Evolutionary conservation across 2,888 invertebrate genomes (phyloP).

Genomic region (Caenorhabditis wallacei): DNA sequence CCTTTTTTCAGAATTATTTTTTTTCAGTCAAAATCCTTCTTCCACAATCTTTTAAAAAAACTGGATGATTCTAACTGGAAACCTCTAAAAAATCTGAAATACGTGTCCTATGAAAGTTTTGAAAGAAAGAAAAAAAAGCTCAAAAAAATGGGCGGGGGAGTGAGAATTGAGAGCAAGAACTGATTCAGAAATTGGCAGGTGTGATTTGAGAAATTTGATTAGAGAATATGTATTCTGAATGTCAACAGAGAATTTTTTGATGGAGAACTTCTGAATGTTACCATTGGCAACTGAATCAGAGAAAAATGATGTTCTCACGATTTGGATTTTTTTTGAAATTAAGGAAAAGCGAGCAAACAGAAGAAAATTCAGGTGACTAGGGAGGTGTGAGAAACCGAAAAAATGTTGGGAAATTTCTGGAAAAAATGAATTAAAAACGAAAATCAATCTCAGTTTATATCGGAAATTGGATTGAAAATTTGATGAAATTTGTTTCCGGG

Average conservation of each 20-base stretch:
- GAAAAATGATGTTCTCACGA: slow-evolving; percentile 19
- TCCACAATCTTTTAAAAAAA: no score
- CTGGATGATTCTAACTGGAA: no score
- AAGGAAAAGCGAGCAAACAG: neutral
- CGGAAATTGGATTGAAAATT: slow-evolving; percentile 18
- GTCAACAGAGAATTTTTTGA: neutral
- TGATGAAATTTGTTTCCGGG: neutral
- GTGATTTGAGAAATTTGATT: slow-evolving; percentile 16
- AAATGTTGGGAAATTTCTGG: neutral
- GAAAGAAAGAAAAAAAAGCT: neutral
- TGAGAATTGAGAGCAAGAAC: slow-evolving; percentile 3
- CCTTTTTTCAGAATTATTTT: no score
- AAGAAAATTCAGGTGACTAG: neutral
- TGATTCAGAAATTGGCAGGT: slow-evolving; percentile 23
- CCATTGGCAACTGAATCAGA: slow-evolving; percentile 34
- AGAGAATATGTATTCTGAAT: slow-evolving; percentile 7
- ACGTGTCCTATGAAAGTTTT: neutral
- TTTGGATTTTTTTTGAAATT: neutral
- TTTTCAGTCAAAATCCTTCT: no score
- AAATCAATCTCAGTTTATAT: neutral
- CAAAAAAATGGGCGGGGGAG: slow-evolving; percentile 29
- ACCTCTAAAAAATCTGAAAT: neutral
- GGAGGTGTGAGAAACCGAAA: neutral
- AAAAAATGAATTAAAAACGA: neutral
- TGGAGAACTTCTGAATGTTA: neutral